A percentile compares a stretch with the other conserved stretches of the same genome.
Conservation (phyloP, 2,888 invertebrate species). For the Euproctis similis region DNA sequence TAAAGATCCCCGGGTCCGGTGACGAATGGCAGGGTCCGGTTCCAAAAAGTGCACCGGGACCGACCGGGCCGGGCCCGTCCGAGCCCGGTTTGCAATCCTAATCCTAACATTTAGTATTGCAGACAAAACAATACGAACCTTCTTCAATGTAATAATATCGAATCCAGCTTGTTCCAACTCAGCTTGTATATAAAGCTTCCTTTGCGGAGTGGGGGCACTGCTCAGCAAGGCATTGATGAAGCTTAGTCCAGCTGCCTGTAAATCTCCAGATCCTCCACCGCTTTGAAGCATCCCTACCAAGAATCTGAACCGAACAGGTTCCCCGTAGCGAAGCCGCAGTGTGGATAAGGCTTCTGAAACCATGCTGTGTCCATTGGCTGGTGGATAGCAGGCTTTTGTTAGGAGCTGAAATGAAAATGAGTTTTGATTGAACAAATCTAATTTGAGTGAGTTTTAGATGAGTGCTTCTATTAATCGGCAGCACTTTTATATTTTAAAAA, state of each 20-base stretch:
- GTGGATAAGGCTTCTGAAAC: constrained; percentile 95
- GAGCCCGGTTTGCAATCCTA: no score
- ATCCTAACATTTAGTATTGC: no score
- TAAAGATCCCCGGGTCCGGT: no score
- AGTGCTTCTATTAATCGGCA: no score
- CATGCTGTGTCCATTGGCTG: constrained; percentile 85
- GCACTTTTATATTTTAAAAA: no score
- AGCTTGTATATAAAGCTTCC: constrained; percentile 88
- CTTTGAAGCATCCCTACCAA: constrained; percentile 92
- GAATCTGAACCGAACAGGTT: constrained; percentile 93
- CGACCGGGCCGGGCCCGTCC: no score
- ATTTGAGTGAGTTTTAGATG: no score
- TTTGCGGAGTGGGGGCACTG: constrained; percentile 84
- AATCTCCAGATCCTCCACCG: constrained; percentile 81
- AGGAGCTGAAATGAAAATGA: constrained; percentile 79
- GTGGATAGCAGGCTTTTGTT: constrained; percentile 86
- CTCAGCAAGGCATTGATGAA: constrained; percentile 90
- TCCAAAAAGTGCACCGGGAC: no score
- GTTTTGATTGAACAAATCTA: no score
- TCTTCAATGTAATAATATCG: constrained; percentile 77
- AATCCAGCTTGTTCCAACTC: constrained; percentile 89
- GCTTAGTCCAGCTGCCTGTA: constrained; percentile 86
- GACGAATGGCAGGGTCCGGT: no score
- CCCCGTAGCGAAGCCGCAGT: constrained; percentile 89
- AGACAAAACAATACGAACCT: constrained; percentile 57